Evolutionary conservation across 2,888 invertebrate species (phyloP).

Genomic region (Fragum whitleyi): DNA sequence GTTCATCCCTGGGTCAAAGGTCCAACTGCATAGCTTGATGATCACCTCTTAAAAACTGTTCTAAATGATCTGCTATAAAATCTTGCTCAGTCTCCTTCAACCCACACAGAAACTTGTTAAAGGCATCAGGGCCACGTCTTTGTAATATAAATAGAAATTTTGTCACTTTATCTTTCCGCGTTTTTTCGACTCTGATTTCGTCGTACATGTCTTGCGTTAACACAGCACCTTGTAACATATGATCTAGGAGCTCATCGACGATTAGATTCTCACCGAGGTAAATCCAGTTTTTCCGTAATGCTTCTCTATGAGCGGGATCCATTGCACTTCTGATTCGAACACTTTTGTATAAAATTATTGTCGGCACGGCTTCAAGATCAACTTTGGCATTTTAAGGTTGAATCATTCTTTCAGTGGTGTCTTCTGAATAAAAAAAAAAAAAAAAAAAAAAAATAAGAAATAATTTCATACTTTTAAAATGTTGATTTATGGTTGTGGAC

Average conservation of each 20-base stretch:
- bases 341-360: background rate
- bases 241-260: conserved; percentile 54
- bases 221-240: conserved; percentile 35
- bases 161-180: conserved; percentile 51
- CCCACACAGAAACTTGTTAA: conserved; percentile 48
- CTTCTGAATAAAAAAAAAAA: too few species aligned
- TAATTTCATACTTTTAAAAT: too few species aligned
- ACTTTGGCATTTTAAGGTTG: too few species aligned
- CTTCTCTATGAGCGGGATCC: conserved; percentile 55
- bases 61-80: conserved; percentile 61
- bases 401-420: too few species aligned
- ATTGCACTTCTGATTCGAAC: conserved; percentile 22
- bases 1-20: background rate
- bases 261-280: conserved; percentile 59
- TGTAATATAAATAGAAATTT: conserved; percentile 62
- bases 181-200: conserved; percentile 43
- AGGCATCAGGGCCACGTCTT: conserved; percentile 64
- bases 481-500: too few species aligned
- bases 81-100: conserved; percentile 52
- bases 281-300: conserved; percentile 62
- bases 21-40: conserved; percentile 12
- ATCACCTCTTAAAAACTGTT: background rate
- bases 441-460: too few species aligned
- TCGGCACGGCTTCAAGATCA: too few species aligned
- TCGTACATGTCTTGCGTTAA: conserved; percentile 63